Base-by-base conservation (phyloP, 2,888 invertebrate genomes). In the Cataglyphis livida region DNA sequence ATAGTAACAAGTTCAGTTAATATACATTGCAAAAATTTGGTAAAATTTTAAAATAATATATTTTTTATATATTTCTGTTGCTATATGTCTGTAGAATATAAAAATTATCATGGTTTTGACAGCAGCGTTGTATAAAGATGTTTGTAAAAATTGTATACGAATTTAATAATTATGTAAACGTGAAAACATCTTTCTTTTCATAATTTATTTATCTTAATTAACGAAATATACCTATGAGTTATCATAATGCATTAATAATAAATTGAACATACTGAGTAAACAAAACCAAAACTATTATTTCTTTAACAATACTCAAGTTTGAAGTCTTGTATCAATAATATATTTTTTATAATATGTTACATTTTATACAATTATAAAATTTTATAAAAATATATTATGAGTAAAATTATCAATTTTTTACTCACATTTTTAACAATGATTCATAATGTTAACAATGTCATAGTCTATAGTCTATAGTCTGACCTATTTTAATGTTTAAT, bases 401-500 rank as follows among this genome's bases (percentile, higher is more conserved):
- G n/a, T 54, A 12, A 35, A 44, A 48, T 9, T 18, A 21, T 68
- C 5, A 15, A 41, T 70, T 59, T 68, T 68, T 18, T 59, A 21
- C 5, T 32, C 9, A 57, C 54, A 44, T 79, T 32, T 70, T 70
- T 75, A 48, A 44, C 15, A 10, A 32, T 48, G 21, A 2, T 21
- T 54, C 12, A 57, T 15, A 48, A 25, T 51, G 7, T 21, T 0
- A 21, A n/a, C 28, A 68, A 12, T 57, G n/a, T 25, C 65, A 2
- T 28, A 28, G 28, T 28, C 1, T 35, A 21, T 5, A 41, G 32
- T 57, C 7, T 51, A 7, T 18, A 57, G 7, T 59, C 57, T 59
- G 18, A 32, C 2, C 32, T 59, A 18, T 18, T 59, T 78, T 35
- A 78, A 59, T 79, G 32, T 70, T 70, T 79, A 48, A 35, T 79